Base-by-base conservation (phyloP, 92 coral and sea anemone species). In the Porites evermanni region DNA sequence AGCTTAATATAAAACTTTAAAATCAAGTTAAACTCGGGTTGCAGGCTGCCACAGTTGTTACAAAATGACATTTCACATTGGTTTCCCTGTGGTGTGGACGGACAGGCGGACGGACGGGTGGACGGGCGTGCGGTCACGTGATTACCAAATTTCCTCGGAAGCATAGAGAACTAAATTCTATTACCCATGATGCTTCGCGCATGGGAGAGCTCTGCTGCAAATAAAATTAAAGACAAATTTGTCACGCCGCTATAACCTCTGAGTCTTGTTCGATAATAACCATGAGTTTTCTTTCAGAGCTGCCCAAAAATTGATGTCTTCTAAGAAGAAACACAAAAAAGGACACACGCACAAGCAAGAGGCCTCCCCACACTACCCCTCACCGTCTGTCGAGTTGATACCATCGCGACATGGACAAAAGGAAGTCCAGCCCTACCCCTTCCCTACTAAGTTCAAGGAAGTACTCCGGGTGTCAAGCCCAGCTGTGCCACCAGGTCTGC, bases 401-500 rank as follows among this genome's bases (percentile, higher is more conserved):
- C 87, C 88, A 38, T 73, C 89, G 16, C 88, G 90, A 61, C 93
- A 86, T 69, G 87, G 89, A 32, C 94, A 91, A 59, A 89, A 88
- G 85, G 94, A 91, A 54, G 77, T 92, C 63, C 91, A 95, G n/a
- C 99, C 99, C 7, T 91, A 93, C 85, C 95, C 96, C 24, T 97
- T 93, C 85, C 94, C 99, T 11, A 95, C 98, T 17, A 97, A 97
- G 79, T 97, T 91, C 72, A 93, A 91, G 88, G 94, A 93, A 70
- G 94, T 94, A 26, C 73, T 97, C 24, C 94, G 98, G 14, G 66
- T 91, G 54, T 93, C 98, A 61, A 92, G 94, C 79, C 97, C 98
- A 50, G 92, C 98, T 16, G 94, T 92, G 19, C 99, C 99, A 21
- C 98, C 99, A 1, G 94, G 97, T 53, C 93, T 97, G 73, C 94